Evolutionary conservation across 2,888 invertebrate genomes (phyloP).

Genomic region (Branchinecta sandiegonensis): DNA sequence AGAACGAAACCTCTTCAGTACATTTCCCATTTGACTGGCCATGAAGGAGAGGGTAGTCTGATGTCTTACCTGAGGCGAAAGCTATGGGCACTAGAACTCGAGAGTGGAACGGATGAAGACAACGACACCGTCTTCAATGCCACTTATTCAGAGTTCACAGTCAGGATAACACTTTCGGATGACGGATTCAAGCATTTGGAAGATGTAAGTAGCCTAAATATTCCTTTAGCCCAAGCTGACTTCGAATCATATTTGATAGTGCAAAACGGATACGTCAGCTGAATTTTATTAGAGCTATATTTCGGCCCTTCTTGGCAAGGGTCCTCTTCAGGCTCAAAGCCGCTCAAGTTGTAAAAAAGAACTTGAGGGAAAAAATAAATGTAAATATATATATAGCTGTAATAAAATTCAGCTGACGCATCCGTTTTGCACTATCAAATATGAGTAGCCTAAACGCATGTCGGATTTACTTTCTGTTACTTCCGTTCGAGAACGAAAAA

Average conservation of each 20-base stretch:
- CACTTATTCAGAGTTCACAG: conserved; percentile 56
- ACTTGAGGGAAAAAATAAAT: too few species aligned
- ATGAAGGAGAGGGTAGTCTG: conserved; percentile 74
- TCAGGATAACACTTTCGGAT: conserved; percentile 59
- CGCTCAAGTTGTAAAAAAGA: too few species aligned
- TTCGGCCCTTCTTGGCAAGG: too few species aligned
- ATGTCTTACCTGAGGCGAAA: conserved; percentile 58
- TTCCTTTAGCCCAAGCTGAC: too few species aligned
- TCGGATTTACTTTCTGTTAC: too few species aligned
- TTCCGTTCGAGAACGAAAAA: too few species aligned
- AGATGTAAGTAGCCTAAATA: conserved; percentile 37
- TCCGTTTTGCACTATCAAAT: conserved; percentile 30
- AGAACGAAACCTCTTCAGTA: conserved; percentile 60
- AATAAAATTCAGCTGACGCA: too few species aligned
- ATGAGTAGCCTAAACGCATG: conserved; percentile 31
- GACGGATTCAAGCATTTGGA: conserved; percentile 54
- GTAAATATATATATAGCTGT: too few species aligned
- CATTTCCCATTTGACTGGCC: conserved; percentile 60
- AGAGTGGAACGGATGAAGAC: conserved; percentile 50
- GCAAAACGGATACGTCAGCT: too few species aligned
- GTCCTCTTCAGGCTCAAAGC: too few species aligned
- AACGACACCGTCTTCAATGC: conserved; percentile 59
- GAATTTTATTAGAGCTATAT: too few species aligned
- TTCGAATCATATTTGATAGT: too few species aligned
- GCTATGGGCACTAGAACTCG: conserved; percentile 58